These are phyloP conservation scores for Lepidocyrtoides sp. DNA, from an alignment of 2,888 invertebrate genomes.

Conservation along the genomic window DNA sequence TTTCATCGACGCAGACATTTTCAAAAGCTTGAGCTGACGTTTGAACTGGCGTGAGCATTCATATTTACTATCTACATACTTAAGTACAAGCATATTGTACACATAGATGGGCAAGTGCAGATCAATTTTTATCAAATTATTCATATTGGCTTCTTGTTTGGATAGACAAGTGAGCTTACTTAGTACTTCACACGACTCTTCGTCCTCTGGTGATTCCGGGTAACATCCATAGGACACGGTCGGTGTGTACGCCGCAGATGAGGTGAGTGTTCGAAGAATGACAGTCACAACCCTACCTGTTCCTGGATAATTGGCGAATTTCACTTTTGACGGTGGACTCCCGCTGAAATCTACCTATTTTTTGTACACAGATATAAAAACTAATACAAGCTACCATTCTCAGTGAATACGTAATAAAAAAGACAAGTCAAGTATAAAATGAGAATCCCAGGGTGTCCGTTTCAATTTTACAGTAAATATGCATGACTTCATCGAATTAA, in stretches of 20 bases:
- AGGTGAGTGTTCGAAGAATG: constrained; percentile 83
- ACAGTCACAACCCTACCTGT: constrained; percentile 85
- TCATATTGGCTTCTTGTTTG: no score
- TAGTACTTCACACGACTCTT: constrained; percentile 86
- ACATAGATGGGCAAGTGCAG: neutral
- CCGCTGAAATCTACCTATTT: constrained; percentile 83
- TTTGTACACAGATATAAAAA: constrained; percentile 1
- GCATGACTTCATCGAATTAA: neutral
- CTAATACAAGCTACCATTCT: neutral
- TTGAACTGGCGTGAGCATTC: no score
- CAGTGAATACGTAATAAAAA: neutral
- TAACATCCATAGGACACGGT: constrained; percentile 90
- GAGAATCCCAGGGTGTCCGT: constrained; percentile 75
- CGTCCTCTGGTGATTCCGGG: constrained; percentile 87
- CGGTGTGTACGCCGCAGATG: constrained; percentile 90
- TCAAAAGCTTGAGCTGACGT: no score
- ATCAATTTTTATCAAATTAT: no score
- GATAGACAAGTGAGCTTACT: constrained; percentile 87
- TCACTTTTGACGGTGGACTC: constrained; percentile 83
- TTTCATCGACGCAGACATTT: no score
- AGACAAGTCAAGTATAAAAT: constrained; percentile 70
- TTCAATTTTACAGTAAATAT: constrained; percentile 2
- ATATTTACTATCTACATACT: no score
- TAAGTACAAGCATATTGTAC: no score
- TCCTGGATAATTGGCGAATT: constrained; percentile 85